A percentile compares a stretch with the other conserved stretches of the same genome.
Conservation (phyloP, 2,888 invertebrate species). For the Pristionchus mayeri region DNA sequence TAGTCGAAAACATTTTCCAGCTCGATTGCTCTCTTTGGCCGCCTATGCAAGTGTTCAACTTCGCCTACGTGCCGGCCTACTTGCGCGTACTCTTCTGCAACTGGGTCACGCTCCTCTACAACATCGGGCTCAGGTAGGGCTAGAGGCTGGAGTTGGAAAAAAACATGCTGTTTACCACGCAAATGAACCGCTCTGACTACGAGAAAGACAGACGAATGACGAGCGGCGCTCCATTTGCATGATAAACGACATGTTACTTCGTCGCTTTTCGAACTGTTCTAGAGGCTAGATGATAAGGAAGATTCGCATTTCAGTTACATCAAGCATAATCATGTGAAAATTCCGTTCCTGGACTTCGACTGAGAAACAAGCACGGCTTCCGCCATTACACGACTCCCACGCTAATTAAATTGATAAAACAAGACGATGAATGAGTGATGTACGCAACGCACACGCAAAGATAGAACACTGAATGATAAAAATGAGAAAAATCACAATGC, state of each 20-base stretch:
- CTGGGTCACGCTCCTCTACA: conserved; percentile 24
- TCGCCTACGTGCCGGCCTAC: background rate
- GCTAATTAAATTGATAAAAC: conserved; percentile 32
- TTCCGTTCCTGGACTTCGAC: no score
- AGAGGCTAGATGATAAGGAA: no score
- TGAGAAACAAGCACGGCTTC: conserved; percentile 6
- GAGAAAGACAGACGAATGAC: no score
- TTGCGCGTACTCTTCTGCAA: conserved; percentile 28
- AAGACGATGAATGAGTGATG: conserved; percentile 8
- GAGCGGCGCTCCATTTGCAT: no score
- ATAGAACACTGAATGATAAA: background rate
- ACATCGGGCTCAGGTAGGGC: conserved; percentile 6
- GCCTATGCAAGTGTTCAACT: conserved; percentile 18
- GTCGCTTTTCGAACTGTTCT: no score
- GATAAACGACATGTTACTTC: no score
- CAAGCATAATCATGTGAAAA: background rate
- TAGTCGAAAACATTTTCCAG: no score
- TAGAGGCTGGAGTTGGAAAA: no score
- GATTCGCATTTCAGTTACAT: background rate
- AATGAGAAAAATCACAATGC: background rate
- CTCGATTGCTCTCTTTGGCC: conserved; percentile 33
- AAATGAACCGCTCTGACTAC: no score
- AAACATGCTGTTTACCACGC: no score
- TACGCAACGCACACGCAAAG: background rate
- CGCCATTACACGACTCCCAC: background rate